phyloP scores from a whole-genome alignment of 2,888 invertebrate genomes.

The Scaptodrosophila latifasciaeformis region DNA sequence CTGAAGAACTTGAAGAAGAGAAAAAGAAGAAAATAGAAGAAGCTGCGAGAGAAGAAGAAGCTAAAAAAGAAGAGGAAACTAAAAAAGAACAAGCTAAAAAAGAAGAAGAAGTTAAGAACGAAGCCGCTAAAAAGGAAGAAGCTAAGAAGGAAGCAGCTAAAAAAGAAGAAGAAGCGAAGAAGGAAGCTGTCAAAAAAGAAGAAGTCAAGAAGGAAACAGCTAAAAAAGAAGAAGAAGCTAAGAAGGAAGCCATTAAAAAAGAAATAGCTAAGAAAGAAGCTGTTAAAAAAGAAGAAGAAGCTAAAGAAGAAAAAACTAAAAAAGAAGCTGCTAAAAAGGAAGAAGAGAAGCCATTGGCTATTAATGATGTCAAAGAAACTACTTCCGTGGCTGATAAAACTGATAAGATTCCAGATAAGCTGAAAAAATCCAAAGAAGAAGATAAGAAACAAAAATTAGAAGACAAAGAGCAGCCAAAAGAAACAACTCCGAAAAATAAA shows the following conservation, averaged over 20 bases:
- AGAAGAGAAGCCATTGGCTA: no score
- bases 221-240: constrained; percentile 41
- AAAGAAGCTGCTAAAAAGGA: not conserved
- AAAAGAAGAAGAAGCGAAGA: constrained; percentile 63
- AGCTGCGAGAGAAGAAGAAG: constrained; percentile 1
- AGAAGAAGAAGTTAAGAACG: constrained; percentile 50
- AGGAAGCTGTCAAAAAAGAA: constrained; percentile 18
- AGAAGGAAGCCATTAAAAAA: constrained; percentile 32
- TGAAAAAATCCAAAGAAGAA: not conserved
- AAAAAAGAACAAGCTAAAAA: constrained; percentile 4
- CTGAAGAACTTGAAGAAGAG: constrained; percentile 36
- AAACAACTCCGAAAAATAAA: constrained; percentile 14
- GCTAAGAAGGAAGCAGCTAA: constrained; percentile 74
- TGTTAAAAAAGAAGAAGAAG: constrained; percentile 21
- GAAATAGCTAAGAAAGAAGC: constrained; percentile 33
- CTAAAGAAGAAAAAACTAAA: constrained; percentile 22
- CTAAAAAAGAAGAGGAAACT: not conserved
- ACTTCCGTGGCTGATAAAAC: no score
- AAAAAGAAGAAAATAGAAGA: constrained; percentile 11
- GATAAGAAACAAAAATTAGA: no score
- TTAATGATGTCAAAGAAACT: no score
- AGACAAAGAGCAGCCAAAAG: no score
- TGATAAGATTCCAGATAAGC: no score
- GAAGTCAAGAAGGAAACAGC: constrained; percentile 26
- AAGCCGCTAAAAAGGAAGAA: constrained; percentile 32